Percentiles rank a stretch among this genome's conserved stretches.
phyloP scores from a whole-genome alignment of 2,797 vertebrate species.

The Cyclopterus lumpus region DNA sequence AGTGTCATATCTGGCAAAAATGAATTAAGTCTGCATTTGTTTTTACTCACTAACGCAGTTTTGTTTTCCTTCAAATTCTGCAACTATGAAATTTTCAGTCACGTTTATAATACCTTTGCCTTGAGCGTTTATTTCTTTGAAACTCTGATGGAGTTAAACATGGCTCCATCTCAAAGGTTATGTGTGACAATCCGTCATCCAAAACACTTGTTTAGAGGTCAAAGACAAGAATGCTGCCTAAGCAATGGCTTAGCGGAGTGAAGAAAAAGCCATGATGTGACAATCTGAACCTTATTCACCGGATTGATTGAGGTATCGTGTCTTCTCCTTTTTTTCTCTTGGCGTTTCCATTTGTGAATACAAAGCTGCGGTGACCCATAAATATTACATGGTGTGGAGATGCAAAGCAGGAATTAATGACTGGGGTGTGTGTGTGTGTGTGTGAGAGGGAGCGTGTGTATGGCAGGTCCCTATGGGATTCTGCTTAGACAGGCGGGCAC shows the following conservation, averaged over 20 bases:
- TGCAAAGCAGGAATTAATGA: constrained; percentile 88
- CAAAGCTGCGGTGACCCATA: constrained; percentile 85
- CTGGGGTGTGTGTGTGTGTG: constrained; percentile 57
- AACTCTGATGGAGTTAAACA: constrained; percentile 59
- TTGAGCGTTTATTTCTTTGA: constrained; percentile 46
- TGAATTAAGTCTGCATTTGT: constrained; percentile 43
- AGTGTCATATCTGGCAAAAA: constrained; percentile 55
- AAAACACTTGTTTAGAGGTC: constrained; percentile 80
- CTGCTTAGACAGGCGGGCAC: constrained; percentile 80
- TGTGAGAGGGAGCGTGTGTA: constrained; percentile 64
- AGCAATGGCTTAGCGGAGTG: constrained; percentile 66
- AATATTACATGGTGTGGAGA: constrained; percentile 87
- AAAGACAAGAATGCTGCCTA: constrained; percentile 78
- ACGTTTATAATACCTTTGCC: constrained; percentile 56
- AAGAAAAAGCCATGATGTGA: constrained; percentile 72
- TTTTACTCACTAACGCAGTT: constrained; percentile 75
- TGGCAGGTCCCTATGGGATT: constrained; percentile 80
- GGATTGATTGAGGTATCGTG: constrained; percentile 82
- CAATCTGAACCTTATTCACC: constrained; percentile 76
- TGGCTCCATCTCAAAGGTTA: constrained; percentile 70
- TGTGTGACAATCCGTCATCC: constrained; percentile 72
- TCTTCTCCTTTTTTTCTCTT: constrained; percentile 77
- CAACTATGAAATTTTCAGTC: constrained; percentile 59
- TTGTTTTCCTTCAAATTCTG: constrained; percentile 60
- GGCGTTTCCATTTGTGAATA: constrained; percentile 83